These are phyloP conservation scores for Simalia tracyae DNA, from an alignment of 2,797 vertebrate species.

Conservation along the genomic window DNA sequence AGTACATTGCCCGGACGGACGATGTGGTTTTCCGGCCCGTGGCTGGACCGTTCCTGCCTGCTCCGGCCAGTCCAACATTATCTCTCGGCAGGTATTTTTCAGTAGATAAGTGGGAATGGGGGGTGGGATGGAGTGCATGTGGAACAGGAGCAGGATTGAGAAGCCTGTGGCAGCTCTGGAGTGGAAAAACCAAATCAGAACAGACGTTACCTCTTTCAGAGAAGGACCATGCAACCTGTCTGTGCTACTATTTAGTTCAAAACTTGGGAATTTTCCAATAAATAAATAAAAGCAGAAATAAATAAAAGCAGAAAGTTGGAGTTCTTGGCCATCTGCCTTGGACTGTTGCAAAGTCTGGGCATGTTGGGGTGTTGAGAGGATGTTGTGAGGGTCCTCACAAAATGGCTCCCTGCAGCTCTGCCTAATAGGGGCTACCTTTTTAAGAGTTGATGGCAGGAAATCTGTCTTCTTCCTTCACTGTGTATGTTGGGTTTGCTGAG, in stretches of 20 bases:
- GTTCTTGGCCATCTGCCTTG: background rate
- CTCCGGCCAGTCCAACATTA: constrained; percentile 85
- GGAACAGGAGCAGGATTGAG: background rate
- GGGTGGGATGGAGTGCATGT: background rate
- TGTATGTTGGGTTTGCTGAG: background rate
- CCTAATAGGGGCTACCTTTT: background rate
- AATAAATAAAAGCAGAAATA: background rate
- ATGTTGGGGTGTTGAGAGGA: background rate
- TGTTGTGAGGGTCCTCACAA: background rate
- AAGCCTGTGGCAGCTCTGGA: background rate
- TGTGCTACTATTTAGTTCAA: no score
- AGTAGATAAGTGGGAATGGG: constrained; percentile 70
- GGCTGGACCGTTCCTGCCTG: constrained; percentile 79
- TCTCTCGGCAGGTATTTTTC: constrained; percentile 98
- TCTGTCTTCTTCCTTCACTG: background rate
- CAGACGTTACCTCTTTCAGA: background rate
- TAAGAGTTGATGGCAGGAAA: background rate
- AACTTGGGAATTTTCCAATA: background rate
- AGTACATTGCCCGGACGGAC: constrained; percentile 89
- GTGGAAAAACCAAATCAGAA: background rate
- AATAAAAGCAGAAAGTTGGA: background rate
- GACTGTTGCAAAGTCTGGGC: no score
- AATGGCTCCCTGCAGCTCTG: background rate
- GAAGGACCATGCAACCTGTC: background rate
- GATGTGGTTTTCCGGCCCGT: constrained; percentile 77